Evolutionary conservation across 2,797 vertebrate species (phyloP).

Genomic region (Sciurus vulgaris): DNA sequence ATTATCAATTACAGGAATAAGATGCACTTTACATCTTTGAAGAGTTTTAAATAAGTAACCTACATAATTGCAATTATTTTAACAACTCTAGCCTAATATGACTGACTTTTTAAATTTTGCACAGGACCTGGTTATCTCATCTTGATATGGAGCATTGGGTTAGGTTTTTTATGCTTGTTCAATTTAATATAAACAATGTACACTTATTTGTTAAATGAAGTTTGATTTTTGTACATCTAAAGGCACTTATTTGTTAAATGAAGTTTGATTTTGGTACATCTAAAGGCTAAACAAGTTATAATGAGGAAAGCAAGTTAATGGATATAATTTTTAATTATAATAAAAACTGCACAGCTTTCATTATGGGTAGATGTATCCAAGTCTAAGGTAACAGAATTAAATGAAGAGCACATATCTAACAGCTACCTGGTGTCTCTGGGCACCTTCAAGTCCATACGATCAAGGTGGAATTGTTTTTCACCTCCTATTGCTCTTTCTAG

Average conservation of each 20-base stretch:
- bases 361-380: neutral
- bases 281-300: neutral
- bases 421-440: neutral
- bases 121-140: neutral
- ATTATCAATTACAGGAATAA: conserved; percentile 58
- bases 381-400: neutral
- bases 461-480: neutral
- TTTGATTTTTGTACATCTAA: conserved; percentile 7
- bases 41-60: neutral
- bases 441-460: neutral
- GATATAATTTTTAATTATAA: conserved; percentile 30
- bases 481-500: neutral
- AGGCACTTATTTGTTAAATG: neutral
- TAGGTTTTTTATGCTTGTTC: conserved; percentile 18
- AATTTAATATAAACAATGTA: neutral
- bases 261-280: neutral
- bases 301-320: neutral
- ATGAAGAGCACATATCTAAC: neutral
- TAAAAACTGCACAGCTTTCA: neutral
- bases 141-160: neutral
- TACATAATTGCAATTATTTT: neutral
- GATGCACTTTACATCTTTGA: conserved; percentile 31
- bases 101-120: neutral
- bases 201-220: neutral
- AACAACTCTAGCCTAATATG: neutral